phyloP scores from a whole-genome alignment of 2,113 vertebrate species.

The Columba livia region DNA sequence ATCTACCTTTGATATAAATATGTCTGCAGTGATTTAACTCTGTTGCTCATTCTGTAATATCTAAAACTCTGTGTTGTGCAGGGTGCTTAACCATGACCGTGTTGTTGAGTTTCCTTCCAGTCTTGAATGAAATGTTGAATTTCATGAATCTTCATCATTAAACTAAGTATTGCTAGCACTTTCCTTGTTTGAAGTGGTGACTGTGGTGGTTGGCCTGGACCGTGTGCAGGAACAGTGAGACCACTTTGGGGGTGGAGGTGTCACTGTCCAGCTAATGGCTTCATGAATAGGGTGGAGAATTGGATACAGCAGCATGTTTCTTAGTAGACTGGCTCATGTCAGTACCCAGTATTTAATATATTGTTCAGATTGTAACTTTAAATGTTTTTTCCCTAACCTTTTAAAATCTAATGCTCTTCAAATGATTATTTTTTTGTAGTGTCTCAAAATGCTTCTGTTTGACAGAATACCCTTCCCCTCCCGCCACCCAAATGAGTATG shows the following conservation, averaged over 20 bases:
- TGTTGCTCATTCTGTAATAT: background rate
- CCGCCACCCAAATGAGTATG: background rate
- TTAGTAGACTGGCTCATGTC: background rate
- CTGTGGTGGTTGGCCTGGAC: background rate
- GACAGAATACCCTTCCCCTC: background rate
- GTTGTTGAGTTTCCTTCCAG: background rate
- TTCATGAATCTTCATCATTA: background rate
- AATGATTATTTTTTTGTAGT: background rate
- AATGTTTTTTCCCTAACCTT: background rate
- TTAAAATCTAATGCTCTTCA: background rate
- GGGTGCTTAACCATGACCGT: background rate
- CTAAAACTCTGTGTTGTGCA: background rate
- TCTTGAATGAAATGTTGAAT: background rate
- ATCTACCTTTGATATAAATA: background rate
- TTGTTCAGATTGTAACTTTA: background rate
- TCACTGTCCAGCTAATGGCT: background rate
- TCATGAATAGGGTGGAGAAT: background rate
- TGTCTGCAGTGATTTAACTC: background rate
- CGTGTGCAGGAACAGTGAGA: background rate
- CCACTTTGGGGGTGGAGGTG: background rate
- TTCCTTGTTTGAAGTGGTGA: background rate
- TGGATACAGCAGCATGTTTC: background rate
- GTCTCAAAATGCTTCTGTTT: background rate
- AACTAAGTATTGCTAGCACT: background rate
- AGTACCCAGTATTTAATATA: background rate